Percentiles rank a stretch among this genome's conserved stretches.
phyloP scores from a whole-genome alignment of 2,113 vertebrate genomes.

The Leucopsar rothschildi region DNA sequence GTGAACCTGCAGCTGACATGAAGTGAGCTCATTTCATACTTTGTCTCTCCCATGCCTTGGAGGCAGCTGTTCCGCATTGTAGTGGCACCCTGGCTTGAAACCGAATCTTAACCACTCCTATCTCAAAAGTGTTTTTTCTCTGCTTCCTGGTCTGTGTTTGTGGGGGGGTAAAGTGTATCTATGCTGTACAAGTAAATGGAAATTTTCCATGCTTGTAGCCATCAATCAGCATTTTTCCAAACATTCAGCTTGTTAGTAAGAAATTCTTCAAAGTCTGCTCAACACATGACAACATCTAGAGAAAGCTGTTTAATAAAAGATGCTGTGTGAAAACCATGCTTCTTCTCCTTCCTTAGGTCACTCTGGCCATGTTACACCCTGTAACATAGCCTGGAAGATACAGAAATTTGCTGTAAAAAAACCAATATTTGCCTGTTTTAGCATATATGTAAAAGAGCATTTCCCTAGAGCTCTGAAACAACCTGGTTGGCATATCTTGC shows the following conservation, averaged over 20 bases:
- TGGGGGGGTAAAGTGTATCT: background rate
- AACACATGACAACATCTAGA: background rate
- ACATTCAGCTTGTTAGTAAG: background rate
- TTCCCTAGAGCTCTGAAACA: conserved; percentile 15
- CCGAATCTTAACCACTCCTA: background rate
- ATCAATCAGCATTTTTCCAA: background rate
- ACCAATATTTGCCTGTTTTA: background rate
- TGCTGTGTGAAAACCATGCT: background rate
- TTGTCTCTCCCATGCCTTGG: background rate
- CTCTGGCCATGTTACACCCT: background rate
- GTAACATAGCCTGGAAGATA: background rate
- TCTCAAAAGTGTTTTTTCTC: background rate
- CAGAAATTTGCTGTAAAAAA: background rate
- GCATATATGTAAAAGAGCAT: background rate
- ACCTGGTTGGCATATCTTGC: background rate
- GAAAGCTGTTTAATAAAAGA: background rate
- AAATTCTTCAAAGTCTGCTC: background rate
- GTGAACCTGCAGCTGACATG: background rate
- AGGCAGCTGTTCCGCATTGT: background rate
- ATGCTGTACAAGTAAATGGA: background rate
- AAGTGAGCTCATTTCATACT: background rate
- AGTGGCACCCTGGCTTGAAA: background rate
- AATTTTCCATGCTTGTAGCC: background rate
- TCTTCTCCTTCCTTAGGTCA: background rate
- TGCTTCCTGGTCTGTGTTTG: background rate